A percentile compares a stretch with the other conserved stretches of the same genome.
These are phyloP conservation scores for Caradrina kadenii DNA, from an alignment of 2,888 invertebrate species.

Conservation along the genomic window DNA sequence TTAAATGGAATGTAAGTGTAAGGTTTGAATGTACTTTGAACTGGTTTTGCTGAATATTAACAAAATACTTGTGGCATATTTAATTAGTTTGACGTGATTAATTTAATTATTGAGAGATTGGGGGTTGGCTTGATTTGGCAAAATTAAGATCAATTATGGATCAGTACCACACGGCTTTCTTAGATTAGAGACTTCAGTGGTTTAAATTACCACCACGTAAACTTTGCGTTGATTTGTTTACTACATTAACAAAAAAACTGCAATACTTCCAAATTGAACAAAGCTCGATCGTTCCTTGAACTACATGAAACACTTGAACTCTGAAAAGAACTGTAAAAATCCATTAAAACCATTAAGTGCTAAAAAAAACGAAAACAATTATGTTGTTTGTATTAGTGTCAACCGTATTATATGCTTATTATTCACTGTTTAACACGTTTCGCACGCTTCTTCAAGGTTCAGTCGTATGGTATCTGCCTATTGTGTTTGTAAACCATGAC, in stretches of 20 bases:
- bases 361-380: slow-evolving; percentile 25
- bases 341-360: background rate
- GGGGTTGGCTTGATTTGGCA: too few relatives aligned
- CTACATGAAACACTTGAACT: slow-evolving; percentile 15
- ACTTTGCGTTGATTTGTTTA: too few relatives aligned
- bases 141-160: too few relatives aligned
- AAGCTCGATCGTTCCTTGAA: background rate
- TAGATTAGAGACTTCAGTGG: too few relatives aligned
- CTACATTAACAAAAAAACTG: background rate
- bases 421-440: slow-evolving; percentile 47
- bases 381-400: slow-evolving; percentile 46
- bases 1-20: too few relatives aligned
- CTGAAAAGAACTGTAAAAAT: slow-evolving; percentile 13
- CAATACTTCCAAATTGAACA: background rate
- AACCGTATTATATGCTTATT: slow-evolving; percentile 45
- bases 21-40: too few relatives aligned
- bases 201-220: too few relatives aligned
- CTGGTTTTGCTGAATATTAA: too few relatives aligned
- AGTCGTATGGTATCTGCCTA: slow-evolving; percentile 22
- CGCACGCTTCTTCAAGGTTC: slow-evolving; percentile 69
- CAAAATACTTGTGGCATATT: too few relatives aligned
- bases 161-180: too few relatives aligned
- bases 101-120: too few relatives aligned
- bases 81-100: too few relatives aligned
- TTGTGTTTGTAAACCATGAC: slow-evolving; percentile 52